Base-by-base conservation (phyloP, 1,140 invertebrate species). In the Monomorium pharaonis region DNA sequence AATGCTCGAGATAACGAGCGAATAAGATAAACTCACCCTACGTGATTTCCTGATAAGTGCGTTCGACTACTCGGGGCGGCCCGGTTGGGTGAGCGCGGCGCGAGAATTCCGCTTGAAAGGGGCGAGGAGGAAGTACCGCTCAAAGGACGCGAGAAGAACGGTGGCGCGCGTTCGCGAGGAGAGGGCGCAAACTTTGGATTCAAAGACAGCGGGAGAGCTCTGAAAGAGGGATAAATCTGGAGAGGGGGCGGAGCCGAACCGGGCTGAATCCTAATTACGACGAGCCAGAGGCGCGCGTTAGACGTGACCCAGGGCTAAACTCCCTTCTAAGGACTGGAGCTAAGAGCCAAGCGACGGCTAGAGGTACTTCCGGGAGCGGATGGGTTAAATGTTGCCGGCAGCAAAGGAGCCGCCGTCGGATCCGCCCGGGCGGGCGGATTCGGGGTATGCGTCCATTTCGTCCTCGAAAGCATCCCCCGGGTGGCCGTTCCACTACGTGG, bases 21-120 rank as follows among this genome's bases (percentile, higher is more conserved):
- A 83, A 83, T 77, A 85, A 78, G 80, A 85, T 84, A 85, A 87
- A 91, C 85, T 89, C 86, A 86, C 75, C 83, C 69, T 88, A 88
- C 80, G 90, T 89, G 88, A 85, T 85, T 88, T 90, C 84, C 89
- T 91, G 87, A 91, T 92, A 92, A 91, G 91, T 91, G 87, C 88
- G 88, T 92, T 86, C 89, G 91, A 90, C 84, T 86, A 72, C 90
- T 89, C 37, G 37, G 4, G 44, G 70, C 84, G 81, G 78, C 44
- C 69, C 63, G 80, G 74, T 78, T 72, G 84, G 85, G 67, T 44
- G 30, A 56, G 24, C 63, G 42, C 51, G 44, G 33, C 16, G 18
- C 37, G 77, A 47, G 67, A 72, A 60, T 83, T 58, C 51, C 24
- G 54, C 2, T 18, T 33, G 10, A 27, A 18, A 37, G 12, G 54